These are phyloP conservation scores for Poeciliopsis infans DNA, from an alignment of 2,797 vertebrate genomes.

Conservation along the genomic window DNA sequence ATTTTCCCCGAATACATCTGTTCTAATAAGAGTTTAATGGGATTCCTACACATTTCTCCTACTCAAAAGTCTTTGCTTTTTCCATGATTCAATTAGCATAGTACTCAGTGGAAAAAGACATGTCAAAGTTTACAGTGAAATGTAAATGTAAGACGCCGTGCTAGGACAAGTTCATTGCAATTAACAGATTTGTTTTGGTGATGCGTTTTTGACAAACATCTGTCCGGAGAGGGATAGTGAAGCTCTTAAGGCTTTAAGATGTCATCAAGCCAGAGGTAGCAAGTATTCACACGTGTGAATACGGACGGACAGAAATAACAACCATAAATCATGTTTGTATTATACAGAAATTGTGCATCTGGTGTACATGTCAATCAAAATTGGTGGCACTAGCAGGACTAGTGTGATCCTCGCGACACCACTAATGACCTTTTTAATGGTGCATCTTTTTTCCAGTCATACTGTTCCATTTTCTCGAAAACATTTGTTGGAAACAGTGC, in stretches of 20 bases:
- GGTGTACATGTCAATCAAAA: too few relatives aligned
- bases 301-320: too few relatives aligned
- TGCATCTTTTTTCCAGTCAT: too few relatives aligned
- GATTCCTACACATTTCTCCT: too few relatives aligned
- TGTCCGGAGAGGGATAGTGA: neutral
- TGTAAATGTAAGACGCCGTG: neutral
- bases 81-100: neutral
- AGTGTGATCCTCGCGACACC: too few relatives aligned
- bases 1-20: neutral
- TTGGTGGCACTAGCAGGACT: too few relatives aligned
- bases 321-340: too few relatives aligned
- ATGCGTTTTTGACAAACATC: neutral
- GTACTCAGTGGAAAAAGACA: neutral
- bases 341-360: too few relatives aligned
- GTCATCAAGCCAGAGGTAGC: neutral
- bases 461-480: too few relatives aligned
- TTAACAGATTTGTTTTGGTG: neutral
- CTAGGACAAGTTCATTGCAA: neutral
- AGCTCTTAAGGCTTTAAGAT: neutral
- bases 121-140: neutral
- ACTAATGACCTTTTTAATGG: too few relatives aligned
- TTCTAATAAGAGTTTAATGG: neutral
- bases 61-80: neutral
- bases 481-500: too few relatives aligned
- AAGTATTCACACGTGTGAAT: neutral